Evolutionary conservation across 2,888 invertebrate genomes (phyloP).

Genomic region (Nymphalis polychloros): DNA sequence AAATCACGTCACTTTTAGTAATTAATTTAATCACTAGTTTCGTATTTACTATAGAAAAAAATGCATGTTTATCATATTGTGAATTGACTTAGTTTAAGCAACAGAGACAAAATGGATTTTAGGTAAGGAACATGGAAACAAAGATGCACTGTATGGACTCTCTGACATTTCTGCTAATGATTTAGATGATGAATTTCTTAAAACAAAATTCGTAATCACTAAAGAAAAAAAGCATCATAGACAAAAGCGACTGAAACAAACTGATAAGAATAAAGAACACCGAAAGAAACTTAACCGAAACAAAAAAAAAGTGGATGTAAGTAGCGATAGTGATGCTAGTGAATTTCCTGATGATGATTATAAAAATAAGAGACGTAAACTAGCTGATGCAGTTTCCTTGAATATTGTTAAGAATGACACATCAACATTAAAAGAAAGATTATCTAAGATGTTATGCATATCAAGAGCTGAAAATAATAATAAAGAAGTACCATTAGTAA

Average conservation of each 20-base stretch:
- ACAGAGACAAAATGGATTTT: slow-evolving; percentile 40
- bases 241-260: slow-evolving; percentile 55
- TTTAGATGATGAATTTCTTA: slow-evolving; percentile 52
- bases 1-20: no score
- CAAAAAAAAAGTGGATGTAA: slow-evolving; percentile 54
- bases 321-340: slow-evolving; percentile 61
- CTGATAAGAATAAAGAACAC: slow-evolving; percentile 46
- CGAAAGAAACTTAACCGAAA: slow-evolving; percentile 51
- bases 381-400: slow-evolving; percentile 80
- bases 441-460: slow-evolving; percentile 66
- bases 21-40: no score
- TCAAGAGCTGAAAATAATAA: slow-evolving; percentile 41
- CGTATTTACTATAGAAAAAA: no score
- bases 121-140: slow-evolving; percentile 50
- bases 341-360: slow-evolving; percentile 73
- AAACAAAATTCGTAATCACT: slow-evolving; percentile 42
- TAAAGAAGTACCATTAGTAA: slow-evolving; percentile 39
- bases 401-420: slow-evolving; percentile 60
- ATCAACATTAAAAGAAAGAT: slow-evolving; percentile 65
- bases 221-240: slow-evolving; percentile 52
- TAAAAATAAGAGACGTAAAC: slow-evolving; percentile 70
- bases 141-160: slow-evolving; percentile 51
- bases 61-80: slow-evolving; percentile 3
- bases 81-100: slow-evolving; percentile 13
- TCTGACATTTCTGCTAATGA: slow-evolving; percentile 66